These are phyloP conservation scores for Zoanthus sociatus DNA, from an alignment of 92 coral and sea anemone genomes.

Conservation along the genomic window DNA sequence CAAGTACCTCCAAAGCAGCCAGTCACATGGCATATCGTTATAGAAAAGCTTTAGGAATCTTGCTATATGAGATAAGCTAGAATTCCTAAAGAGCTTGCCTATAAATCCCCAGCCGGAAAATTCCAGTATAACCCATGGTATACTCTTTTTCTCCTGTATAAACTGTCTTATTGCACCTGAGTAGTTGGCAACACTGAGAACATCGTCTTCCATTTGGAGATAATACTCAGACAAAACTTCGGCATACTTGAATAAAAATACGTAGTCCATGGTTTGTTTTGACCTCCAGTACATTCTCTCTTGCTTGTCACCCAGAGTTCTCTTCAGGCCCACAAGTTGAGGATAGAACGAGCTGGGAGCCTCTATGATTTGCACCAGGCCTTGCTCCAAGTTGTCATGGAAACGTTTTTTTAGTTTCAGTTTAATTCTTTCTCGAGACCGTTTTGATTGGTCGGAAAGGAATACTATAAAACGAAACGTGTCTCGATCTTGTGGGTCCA, in stretches of 20 bases:
- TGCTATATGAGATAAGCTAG: constrained; percentile 63
- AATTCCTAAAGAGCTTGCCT: constrained; percentile 81
- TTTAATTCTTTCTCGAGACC: constrained; percentile 64
- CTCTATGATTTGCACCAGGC: constrained; percentile 80
- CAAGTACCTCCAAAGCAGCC: not conserved
- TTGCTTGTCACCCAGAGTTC: constrained; percentile 68
- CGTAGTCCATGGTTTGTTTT: constrained; percentile 90
- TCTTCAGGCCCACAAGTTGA: constrained; percentile 67
- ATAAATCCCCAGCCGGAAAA: constrained; percentile 80
- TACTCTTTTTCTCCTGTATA: constrained; percentile 55
- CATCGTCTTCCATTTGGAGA: constrained; percentile 96
- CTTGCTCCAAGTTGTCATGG: constrained; percentile 66
- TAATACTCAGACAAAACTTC: constrained; percentile 83
- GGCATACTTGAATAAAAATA: constrained; percentile 78
- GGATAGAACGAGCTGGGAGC: constrained; percentile 85
- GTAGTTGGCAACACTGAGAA: constrained; percentile 62
- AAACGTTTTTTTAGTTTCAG: constrained; percentile 48
- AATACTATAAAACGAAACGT: constrained; percentile 76
- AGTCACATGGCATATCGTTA: constrained; percentile 54
- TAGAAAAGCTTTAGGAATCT: constrained; percentile 75
- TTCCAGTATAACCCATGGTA: constrained; percentile 63
- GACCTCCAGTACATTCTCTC: constrained; percentile 95
- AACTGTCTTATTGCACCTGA: constrained; percentile 65
- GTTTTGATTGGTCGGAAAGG: constrained; percentile 76
- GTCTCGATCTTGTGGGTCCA: constrained; percentile 47